Evolutionary conservation across 2,113 vertebrate species (phyloP).

Genomic region (Irena cyanogastra): DNA sequence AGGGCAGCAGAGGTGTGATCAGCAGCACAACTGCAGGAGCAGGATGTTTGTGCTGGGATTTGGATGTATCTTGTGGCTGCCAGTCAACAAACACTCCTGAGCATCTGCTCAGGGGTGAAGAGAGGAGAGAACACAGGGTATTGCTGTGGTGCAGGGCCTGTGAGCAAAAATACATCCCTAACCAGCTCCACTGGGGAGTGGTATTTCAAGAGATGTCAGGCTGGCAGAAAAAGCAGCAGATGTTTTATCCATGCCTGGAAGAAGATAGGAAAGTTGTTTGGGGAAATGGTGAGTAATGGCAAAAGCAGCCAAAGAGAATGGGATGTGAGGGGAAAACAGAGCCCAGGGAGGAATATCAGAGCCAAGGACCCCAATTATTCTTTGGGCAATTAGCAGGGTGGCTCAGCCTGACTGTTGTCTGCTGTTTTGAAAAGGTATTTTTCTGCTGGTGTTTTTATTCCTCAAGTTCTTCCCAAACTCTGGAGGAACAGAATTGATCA

Average conservation of each 20-base stretch:
- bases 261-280: neutral
- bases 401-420: neutral
- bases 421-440: neutral
- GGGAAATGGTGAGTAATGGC: neutral
- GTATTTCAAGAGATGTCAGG: neutral
- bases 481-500: neutral
- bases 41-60: neutral
- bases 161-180: neutral
- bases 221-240: neutral
- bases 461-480: neutral
- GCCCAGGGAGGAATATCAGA: neutral
- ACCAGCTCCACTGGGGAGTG: neutral
- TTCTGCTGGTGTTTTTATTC: neutral
- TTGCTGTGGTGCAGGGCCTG: fast-evolving
- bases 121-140: neutral
- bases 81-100: neutral
- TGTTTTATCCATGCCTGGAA: slow-evolving; percentile 11
- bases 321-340: neutral
- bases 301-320: neutral
- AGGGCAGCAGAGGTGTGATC: neutral
- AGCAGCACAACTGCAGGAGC: neutral
- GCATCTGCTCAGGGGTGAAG: neutral
- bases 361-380: neutral
- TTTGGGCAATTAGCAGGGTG: neutral
- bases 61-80: neutral